A percentile compares a stretch with the other conserved stretches of the same genome.
phyloP scores from a whole-genome alignment of 23 tunicate species.

The Clavelina lepadiformis region DNA sequence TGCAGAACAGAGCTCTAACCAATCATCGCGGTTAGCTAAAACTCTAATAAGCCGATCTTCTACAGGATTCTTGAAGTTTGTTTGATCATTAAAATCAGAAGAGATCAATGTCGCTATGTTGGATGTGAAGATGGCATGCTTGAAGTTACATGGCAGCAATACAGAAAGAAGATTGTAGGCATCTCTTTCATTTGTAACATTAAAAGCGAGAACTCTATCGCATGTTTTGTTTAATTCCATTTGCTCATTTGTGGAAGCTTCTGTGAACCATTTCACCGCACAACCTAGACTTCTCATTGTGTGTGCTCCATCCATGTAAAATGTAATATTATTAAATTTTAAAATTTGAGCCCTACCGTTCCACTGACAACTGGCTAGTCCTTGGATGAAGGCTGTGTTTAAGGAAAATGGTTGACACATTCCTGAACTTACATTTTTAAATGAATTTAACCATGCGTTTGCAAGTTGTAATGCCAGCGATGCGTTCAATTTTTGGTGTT shows the following conservation, averaged over 20 bases:
- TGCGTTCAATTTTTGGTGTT: conserved; percentile 61
- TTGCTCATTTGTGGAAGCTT: conserved; percentile 27
- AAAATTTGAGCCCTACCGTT: conserved; percentile 63
- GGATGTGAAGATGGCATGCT: conserved; percentile 32
- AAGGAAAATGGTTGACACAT: not conserved
- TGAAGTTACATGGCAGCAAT: conserved; percentile 31
- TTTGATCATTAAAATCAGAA: conserved; percentile 44
- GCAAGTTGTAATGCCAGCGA: conserved; percentile 54
- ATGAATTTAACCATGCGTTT: conserved; percentile 30
- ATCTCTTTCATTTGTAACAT: conserved; percentile 39
- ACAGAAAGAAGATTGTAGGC: conserved; percentile 9
- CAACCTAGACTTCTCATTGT: conserved; percentile 52
- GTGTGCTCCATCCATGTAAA: conserved; percentile 75
- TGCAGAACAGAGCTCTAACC: conserved; percentile 12
- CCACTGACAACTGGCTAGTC: conserved; percentile 29
- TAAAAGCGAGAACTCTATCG: conserved; percentile 39
- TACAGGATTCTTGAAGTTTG: conserved; percentile 16
- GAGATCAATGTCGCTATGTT: conserved; percentile 39
- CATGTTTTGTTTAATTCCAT: not conserved
- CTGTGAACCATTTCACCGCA: conserved; percentile 46
- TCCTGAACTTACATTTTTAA: no score
- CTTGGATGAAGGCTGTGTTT: conserved; percentile 7
- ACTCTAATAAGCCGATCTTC: conserved; percentile 15
- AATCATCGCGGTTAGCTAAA: conserved; percentile 21
- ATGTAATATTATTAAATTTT: conserved; percentile 35